Base-by-base conservation (phyloP, 30 jellyfish, hydroid and myxozoan species). In the Catostylus mosaicus region DNA sequence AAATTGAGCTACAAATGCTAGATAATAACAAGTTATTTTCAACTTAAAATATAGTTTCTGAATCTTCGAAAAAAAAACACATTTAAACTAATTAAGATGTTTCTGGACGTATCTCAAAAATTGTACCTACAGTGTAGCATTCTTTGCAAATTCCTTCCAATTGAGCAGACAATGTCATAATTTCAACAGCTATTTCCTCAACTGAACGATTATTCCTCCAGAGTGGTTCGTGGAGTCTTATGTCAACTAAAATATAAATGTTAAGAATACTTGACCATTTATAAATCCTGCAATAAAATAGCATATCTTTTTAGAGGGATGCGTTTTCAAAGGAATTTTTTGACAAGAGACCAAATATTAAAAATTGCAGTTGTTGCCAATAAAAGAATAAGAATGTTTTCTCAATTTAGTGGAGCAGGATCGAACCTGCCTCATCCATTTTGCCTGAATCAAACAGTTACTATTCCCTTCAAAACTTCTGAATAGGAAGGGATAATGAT, bases 161-260 rank as follows among this genome's bases (percentile, higher is more conserved):
- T 30, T 66, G 89, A n/a, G 90, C 67, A 37, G 84, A 74, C 19
- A 89, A 78, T 16, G 94, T 32, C 38, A 89, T 48, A 8, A 89
- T 89, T 46, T 80, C 97, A 32, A 88, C 76, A 6, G 92, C 37
- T n/a, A 88, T 75, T 27, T 88, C 96, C 23, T 88, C 96, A 14
- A 20, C 37, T 1, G 96, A 67, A 24, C 84, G 66, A 33, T 60
- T 30, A 61, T 52, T 46, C 51, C 62, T 88, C 96, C 96, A 88
- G 23, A 78, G 34, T 3, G 96, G 96, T 62, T 88, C 96, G 52
- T 88, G 92, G 1, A 88, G 90, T 26, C 89, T 35, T 43, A 73
- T 88, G 9, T 88, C 92, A 33, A 88, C 96, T 88, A 63, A 11
- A 27, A 11, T 23, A 16, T 23, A 63, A 23, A 23, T 20, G 43